phyloP scores from a whole-genome alignment of 2,113 vertebrate genomes.

The Paradoxurus hermaphroditus region DNA sequence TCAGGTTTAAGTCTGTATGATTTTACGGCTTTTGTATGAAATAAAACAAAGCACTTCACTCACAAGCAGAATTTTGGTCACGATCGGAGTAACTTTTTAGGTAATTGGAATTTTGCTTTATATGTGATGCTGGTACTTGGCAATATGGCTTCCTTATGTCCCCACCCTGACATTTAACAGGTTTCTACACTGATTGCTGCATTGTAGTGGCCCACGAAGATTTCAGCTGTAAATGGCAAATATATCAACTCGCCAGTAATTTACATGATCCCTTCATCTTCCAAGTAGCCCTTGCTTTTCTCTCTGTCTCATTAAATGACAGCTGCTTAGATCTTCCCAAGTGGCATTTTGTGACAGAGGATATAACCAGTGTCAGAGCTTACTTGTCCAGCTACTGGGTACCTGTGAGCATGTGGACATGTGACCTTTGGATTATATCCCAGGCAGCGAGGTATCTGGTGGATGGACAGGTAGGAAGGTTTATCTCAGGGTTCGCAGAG shows the following conservation, averaged over 20 bases:
- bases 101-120: neutral
- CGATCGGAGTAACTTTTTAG: neutral
- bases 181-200: neutral
- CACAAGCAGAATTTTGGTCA: neutral
- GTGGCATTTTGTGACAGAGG: neutral
- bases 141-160: neutral
- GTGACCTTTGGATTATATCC: slow-evolving; percentile 23
- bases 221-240: neutral
- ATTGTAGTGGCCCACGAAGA: neutral
- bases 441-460: neutral
- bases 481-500: neutral
- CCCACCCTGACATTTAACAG: neutral
- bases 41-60: neutral
- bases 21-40: neutral
- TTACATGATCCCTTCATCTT: neutral
- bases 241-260: neutral
- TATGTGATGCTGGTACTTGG: neutral
- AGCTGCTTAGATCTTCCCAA: neutral
- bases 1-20: neutral
- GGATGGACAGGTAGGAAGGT: neutral
- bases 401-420: neutral
- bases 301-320: neutral
- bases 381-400: neutral
- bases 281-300: neutral
- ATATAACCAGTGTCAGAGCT: neutral